Evolutionary conservation across 2,113 vertebrate genomes (phyloP).

Genomic region (Rhinolophus ferrumequinum): DNA sequence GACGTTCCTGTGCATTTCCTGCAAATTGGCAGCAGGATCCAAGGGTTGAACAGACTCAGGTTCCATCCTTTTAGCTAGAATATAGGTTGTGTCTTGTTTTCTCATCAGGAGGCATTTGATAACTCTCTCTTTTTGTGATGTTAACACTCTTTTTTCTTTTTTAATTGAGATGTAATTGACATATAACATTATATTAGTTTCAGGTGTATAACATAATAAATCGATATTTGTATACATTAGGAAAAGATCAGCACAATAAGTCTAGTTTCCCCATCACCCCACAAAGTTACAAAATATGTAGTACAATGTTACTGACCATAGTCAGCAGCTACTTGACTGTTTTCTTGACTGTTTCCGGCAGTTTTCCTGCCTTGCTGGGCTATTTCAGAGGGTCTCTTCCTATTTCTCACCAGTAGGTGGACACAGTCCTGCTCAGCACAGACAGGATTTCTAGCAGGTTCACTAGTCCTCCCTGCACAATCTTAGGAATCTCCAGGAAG

Average conservation of each 20-base stretch:
- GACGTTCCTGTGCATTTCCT: background rate
- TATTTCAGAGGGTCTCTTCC: background rate
- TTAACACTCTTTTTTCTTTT: background rate
- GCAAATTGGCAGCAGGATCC: background rate
- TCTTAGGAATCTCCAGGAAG: background rate
- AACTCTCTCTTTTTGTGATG: background rate
- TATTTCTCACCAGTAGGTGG: conserved; percentile 64
- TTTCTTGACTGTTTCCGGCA: background rate
- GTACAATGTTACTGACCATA: background rate
- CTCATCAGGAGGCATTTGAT: background rate
- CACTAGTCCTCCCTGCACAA: background rate
- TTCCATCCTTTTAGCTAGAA: background rate
- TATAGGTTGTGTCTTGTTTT: background rate
- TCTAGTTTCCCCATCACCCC: background rate
- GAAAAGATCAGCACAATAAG: too few species aligned
- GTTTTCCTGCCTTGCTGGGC: background rate
- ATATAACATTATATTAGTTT: background rate
- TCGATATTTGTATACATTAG: background rate
- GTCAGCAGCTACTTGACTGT: background rate
- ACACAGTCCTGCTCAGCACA: background rate
- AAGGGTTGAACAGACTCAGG: background rate
- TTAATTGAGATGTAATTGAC: background rate
- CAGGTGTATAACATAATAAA: too few species aligned
- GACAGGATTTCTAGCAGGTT: background rate
- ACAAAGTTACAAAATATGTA: background rate